phyloP scores from a whole-genome alignment of 1,140 invertebrate species.

The Oncopeltus fasciatus region DNA sequence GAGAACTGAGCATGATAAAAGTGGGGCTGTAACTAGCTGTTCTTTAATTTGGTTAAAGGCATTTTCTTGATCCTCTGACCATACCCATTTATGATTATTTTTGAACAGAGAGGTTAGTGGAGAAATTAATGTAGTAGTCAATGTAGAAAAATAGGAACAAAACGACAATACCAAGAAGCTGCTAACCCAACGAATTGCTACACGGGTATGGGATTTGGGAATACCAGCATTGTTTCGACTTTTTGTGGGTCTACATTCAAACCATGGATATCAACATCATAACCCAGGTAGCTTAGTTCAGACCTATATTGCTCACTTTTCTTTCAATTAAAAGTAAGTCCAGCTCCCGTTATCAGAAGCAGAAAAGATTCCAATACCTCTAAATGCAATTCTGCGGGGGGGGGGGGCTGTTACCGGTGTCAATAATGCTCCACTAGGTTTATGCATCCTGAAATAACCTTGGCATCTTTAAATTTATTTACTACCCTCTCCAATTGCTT shows the following conservation, averaged over 20 bases:
- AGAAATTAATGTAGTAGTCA: slow-evolving; percentile 26
- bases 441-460: too few species aligned
- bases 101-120: slow-evolving; percentile 23
- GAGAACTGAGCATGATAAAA: slow-evolving; percentile 24
- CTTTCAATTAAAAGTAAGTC: not conserved
- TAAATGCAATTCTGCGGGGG: not conserved
- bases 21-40: slow-evolving; percentile 19
- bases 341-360: not conserved
- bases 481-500: too few species aligned
- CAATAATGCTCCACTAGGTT: too few species aligned
- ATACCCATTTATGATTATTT: not conserved
- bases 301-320: not conserved
- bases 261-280: not conserved
- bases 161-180: not conserved
- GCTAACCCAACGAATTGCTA: not conserved
- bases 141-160: slow-evolving; percentile 26
- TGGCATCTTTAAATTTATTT: too few species aligned
- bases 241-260: not conserved
- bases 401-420: too few species aligned
- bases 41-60: slow-evolving; percentile 25
- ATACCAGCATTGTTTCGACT: not conserved
- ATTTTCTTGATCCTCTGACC: not conserved
- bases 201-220: not conserved
- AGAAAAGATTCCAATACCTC: not conserved
- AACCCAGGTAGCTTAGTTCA: not conserved